A percentile compares a stretch with the other conserved stretches of the same genome.
Conservation (phyloP, 2,113 vertebrate genomes). For the Cottus gobio region DNA sequence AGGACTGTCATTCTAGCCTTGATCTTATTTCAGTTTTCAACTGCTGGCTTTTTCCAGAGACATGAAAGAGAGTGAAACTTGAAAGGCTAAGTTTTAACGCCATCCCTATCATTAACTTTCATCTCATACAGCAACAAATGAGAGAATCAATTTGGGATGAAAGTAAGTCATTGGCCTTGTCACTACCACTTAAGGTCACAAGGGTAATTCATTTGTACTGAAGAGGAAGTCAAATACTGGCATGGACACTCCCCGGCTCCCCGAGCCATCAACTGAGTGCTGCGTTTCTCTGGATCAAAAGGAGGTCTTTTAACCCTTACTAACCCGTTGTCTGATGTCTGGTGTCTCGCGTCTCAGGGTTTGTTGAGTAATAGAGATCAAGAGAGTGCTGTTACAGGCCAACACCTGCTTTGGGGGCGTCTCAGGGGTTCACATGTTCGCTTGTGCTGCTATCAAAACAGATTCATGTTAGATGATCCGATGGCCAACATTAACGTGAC, state of each 20-base stretch:
- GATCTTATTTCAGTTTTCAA: constrained; percentile 58
- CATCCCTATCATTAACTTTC: constrained; percentile 57
- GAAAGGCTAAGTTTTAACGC: constrained; percentile 67
- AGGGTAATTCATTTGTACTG: constrained; percentile 71
- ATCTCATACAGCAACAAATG: constrained; percentile 64
- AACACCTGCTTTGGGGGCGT: constrained; percentile 28
- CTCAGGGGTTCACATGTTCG: constrained; percentile 29
- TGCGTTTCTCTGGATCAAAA: constrained; percentile 67
- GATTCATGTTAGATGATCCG: constrained; percentile 31
- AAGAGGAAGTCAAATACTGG: constrained; percentile 55
- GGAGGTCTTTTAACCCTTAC: constrained; percentile 53
- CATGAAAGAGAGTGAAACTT: constrained; percentile 67
- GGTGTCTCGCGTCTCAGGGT: constrained; percentile 60
- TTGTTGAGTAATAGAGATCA: constrained; percentile 71
- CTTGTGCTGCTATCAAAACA: constrained; percentile 7
- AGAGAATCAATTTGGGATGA: constrained; percentile 67
- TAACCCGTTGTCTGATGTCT: constrained; percentile 62
- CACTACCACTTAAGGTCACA: constrained; percentile 61
- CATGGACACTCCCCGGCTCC: constrained; percentile 41
- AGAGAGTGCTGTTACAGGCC: constrained; percentile 61
- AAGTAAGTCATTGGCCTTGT: constrained; percentile 64
- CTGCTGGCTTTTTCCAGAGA: constrained; percentile 32
- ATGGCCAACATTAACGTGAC: constrained; percentile 27
- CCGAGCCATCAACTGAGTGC: constrained; percentile 46
- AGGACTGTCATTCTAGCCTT: constrained; percentile 32